A percentile compares a stretch with the other conserved stretches of the same genome.
Evolutionary conservation across 2,888 invertebrate species (phyloP).

Genomic region (Drosophila tripunctata): DNA sequence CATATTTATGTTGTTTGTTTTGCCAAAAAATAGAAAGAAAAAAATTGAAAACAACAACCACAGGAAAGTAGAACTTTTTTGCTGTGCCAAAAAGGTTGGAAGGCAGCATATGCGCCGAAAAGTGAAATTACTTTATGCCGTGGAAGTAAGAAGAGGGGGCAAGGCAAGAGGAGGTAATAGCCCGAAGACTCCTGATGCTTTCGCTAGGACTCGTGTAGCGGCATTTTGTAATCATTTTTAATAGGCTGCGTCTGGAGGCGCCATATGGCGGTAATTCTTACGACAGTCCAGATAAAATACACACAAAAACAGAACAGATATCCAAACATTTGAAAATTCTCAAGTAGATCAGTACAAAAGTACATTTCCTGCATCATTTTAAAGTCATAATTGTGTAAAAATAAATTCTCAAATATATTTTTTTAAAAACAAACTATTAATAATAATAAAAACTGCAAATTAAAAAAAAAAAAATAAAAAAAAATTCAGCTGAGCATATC

Average conservation of each 20-base stretch:
- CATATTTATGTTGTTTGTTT: conserved; percentile 79
- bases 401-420: too few relatives aligned
- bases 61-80: conserved; percentile 22
- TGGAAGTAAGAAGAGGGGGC: neutral
- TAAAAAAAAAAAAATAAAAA: too few relatives aligned
- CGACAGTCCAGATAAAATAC: conserved; percentile 15
- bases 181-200: conserved; percentile 27
- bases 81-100: conserved; percentile 43
- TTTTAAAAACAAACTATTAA: too few relatives aligned
- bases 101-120: conserved; percentile 70
- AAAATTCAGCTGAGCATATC: too few relatives aligned
- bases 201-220: conserved; percentile 27
- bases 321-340: conserved; percentile 21
- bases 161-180: neutral
- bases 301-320: conserved; percentile 16
- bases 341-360: neutral
- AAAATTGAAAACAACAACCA: conserved; percentile 26
- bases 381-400: too few relatives aligned
- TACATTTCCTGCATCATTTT: too few relatives aligned
- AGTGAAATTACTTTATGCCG: conserved; percentile 64
- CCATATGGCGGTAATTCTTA: conserved; percentile 48
- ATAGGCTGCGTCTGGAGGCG: conserved; percentile 58
- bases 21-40: conserved; percentile 50
- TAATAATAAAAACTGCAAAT: too few relatives aligned
- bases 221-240: conserved; percentile 72